Conservation (phyloP, 2,888 invertebrate species). For the Hermaeophaga mercurialis region DNA sequence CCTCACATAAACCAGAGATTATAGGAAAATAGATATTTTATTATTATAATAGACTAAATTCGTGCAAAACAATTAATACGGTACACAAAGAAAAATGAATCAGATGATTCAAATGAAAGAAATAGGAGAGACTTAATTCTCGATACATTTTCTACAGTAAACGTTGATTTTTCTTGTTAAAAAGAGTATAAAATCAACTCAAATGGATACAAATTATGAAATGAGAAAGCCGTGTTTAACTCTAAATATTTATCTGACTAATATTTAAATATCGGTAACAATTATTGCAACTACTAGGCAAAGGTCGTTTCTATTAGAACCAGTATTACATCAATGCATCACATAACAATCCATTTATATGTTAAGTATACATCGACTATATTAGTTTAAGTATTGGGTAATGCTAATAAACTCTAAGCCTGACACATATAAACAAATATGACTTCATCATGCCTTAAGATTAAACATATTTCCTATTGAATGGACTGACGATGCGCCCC, state of each 20-base stretch:
- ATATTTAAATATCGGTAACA: not conserved
- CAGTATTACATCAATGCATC: slow-evolving; percentile 2
- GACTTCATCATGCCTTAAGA: slow-evolving; percentile 5
- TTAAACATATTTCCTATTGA: not conserved
- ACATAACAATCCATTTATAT: slow-evolving; percentile 1
- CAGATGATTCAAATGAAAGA: too few species aligned
- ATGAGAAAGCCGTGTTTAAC: too few species aligned
- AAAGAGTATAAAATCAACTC: too few species aligned
- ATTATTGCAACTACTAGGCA: not conserved
- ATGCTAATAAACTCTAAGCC: slow-evolving; percentile 4
- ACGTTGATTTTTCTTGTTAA: too few species aligned
- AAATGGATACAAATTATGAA: too few species aligned
- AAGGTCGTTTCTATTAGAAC: slow-evolving; percentile 13
- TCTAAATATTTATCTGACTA: not conserved
- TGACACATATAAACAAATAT: not conserved
- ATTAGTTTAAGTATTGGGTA: not conserved
- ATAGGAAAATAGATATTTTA: too few species aligned
- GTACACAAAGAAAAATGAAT: too few species aligned
- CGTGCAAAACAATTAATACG: too few species aligned
- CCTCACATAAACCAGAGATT: too few species aligned
- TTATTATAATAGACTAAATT: too few species aligned
- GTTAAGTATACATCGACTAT: slow-evolving; percentile 4
- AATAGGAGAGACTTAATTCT: too few species aligned
- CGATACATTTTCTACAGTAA: too few species aligned
- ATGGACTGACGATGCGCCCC: not conserved